phyloP scores from a whole-genome alignment of 30 jellyfish, hydroid and myxozoan species.

The Catostylus mosaicus region DNA sequence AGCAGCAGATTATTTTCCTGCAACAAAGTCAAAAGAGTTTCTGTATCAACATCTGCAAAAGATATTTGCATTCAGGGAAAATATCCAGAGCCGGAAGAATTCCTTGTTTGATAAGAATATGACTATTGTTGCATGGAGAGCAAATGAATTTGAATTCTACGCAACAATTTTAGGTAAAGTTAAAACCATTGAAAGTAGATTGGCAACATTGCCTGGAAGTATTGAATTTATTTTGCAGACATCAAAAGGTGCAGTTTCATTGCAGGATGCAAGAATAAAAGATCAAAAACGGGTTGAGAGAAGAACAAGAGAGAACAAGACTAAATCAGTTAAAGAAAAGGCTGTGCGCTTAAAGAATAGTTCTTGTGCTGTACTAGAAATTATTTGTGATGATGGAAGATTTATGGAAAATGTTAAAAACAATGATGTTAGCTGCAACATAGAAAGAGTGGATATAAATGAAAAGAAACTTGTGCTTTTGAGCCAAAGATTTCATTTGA shows the following conservation, averaged over 20 bases:
- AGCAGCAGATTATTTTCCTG: constrained; percentile 23
- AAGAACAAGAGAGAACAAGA: not conserved
- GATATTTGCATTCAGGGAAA: not conserved
- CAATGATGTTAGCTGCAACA: constrained; percentile 2
- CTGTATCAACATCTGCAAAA: constrained; percentile 16
- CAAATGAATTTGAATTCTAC: constrained; percentile 58
- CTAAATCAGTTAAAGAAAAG: not conserved
- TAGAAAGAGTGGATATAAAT: not conserved
- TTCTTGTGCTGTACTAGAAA: too few species aligned
- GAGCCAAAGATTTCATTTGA: not conserved
- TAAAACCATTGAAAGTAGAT: not conserved
- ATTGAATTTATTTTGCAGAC: not conserved
- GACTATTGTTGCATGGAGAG: constrained; percentile 36
- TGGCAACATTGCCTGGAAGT: constrained; percentile 4
- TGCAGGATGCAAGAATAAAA: not conserved
- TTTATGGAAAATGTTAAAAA: not conserved
- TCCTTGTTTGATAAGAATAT: constrained; percentile 26
- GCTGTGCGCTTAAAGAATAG: not conserved
- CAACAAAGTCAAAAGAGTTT: constrained; percentile 20
- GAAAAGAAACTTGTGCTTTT: not conserved
- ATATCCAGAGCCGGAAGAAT: not conserved
- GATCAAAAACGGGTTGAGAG: not conserved
- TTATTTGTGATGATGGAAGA: constrained; percentile 1
- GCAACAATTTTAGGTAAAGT: not conserved
- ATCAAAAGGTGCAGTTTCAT: constrained; percentile 2